A percentile compares a stretch with the other conserved stretches of the same genome.
These are phyloP conservation scores for Folsomia candida DNA, from an alignment of 2,888 invertebrate species.

Conservation along the genomic window DNA sequence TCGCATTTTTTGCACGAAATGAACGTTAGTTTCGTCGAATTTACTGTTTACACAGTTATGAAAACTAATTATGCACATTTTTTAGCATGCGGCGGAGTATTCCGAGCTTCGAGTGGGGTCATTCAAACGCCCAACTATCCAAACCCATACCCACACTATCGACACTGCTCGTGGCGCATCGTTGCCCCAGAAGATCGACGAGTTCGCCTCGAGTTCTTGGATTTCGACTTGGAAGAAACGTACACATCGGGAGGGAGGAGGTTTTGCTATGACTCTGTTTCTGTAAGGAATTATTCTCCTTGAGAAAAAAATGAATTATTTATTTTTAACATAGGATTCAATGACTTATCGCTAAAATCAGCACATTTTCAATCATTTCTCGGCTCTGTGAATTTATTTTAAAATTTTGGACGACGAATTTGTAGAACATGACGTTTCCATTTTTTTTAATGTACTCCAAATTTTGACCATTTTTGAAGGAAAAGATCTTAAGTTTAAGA, in stretches of 20 bases:
- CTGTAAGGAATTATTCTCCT: slow-evolving; percentile 17
- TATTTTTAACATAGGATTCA: too few relatives aligned
- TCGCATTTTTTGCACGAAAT: slow-evolving; percentile 62
- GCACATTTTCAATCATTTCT: too few relatives aligned
- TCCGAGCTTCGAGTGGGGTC: slow-evolving; percentile 65
- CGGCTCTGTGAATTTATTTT: too few relatives aligned
- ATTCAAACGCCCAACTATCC: slow-evolving; percentile 72
- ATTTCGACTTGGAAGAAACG: slow-evolving; percentile 60
- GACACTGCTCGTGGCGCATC: slow-evolving; percentile 70
- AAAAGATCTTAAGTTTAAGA: too few relatives aligned
- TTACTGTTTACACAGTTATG: not conserved
- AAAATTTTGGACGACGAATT: too few relatives aligned
- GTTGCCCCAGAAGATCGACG: slow-evolving; percentile 64
- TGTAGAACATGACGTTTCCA: too few relatives aligned
- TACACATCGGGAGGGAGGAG: slow-evolving; percentile 9
- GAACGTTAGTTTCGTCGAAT: slow-evolving; percentile 53
- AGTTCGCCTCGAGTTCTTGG: slow-evolving; percentile 64
- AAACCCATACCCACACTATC: slow-evolving; percentile 54
- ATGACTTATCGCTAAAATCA: too few relatives aligned
- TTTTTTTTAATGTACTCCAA: too few relatives aligned
- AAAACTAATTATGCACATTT: too few relatives aligned
- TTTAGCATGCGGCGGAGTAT: slow-evolving; percentile 67
- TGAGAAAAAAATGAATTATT: too few relatives aligned
- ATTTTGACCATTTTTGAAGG: too few relatives aligned
- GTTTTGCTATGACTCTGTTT: slow-evolving; percentile 35